Evolutionary conservation across 2,113 vertebrate genomes (phyloP).

Genomic region (Prolemur simus): DNA sequence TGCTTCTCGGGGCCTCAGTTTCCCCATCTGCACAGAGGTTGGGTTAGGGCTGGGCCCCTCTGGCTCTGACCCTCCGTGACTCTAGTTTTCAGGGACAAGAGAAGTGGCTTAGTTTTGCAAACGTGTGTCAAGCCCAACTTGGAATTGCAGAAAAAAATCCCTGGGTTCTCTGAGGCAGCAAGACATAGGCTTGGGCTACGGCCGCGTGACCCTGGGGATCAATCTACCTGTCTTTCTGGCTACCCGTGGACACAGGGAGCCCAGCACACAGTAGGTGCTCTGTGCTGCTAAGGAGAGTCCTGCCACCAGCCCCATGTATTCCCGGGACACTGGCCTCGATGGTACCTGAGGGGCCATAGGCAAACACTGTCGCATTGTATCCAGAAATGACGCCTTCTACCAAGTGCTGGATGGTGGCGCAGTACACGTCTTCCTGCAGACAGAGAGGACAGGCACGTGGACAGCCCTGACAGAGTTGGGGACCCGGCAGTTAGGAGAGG

Average conservation of each 20-base stretch:
- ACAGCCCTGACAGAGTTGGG: background rate
- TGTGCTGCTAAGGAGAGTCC: background rate
- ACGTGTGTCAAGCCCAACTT: rapidly evolving
- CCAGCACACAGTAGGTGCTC: rapidly evolving
- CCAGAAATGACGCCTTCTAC: constrained; percentile 81
- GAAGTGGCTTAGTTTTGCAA: background rate
- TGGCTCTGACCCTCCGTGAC: background rate
- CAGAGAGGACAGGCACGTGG: background rate
- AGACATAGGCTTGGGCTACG: too few relatives aligned
- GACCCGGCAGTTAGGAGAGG: background rate
- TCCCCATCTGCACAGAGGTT: background rate
- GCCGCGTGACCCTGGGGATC: background rate
- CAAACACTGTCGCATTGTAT: constrained; percentile 83
- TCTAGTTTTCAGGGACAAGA: background rate
- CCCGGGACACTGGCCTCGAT: rapidly evolving
- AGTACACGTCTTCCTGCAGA: constrained; percentile 79
- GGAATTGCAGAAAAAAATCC: background rate
- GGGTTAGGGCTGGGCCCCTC: rapidly evolving
- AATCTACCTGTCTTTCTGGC: background rate
- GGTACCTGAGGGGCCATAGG: constrained; percentile 82
- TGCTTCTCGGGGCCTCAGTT: background rate
- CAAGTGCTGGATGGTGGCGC: constrained; percentile 78
- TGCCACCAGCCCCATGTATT: background rate
- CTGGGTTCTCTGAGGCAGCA: background rate
- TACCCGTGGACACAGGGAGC: rapidly evolving